Evolutionary conservation across 1,140 invertebrate species (phyloP).

Genomic region (Lamellibrachia luymesi): DNA sequence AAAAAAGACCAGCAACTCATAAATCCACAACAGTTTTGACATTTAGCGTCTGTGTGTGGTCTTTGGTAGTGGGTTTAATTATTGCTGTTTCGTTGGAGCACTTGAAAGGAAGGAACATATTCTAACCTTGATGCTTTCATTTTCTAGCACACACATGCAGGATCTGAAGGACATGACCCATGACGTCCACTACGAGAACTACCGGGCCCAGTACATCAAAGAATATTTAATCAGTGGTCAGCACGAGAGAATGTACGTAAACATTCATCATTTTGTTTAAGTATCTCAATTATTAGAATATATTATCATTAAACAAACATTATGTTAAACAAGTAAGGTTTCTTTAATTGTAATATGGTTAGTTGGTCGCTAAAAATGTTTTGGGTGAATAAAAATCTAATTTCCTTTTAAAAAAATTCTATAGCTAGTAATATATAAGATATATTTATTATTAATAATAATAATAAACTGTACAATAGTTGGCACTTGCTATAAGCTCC

Average conservation of each 20-base stretch:
- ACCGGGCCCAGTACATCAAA: conserved; percentile 49
- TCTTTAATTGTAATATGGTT: not conserved
- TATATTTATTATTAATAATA: too few relatives aligned
- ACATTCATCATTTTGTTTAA: not conserved
- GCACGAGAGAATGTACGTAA: conserved; percentile 36
- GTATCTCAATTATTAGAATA: not conserved
- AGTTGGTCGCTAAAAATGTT: not conserved
- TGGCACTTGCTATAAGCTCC: too few relatives aligned
- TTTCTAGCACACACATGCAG: conserved; percentile 57
- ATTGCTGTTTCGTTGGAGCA: not conserved
- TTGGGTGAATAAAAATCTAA: not conserved
- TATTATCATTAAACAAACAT: not conserved
- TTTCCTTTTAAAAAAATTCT: not conserved
- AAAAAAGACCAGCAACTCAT: too few relatives aligned
- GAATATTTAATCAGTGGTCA: conserved; percentile 36
- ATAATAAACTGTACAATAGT: too few relatives aligned
- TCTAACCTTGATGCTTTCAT: not conserved
- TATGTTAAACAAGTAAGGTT: not conserved
- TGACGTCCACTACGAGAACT: conserved; percentile 58
- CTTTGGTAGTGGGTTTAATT: not conserved
- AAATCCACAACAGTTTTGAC: too few relatives aligned
- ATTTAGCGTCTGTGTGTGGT: not conserved
- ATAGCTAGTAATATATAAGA: too few relatives aligned
- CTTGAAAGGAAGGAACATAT: not conserved
- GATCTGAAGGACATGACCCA: conserved; percentile 57